Percentiles rank a stretch among this genome's conserved stretches.
These are phyloP conservation scores for Pogonophryne albipinna DNA, from an alignment of 2,797 vertebrate genomes.

Conservation along the genomic window DNA sequence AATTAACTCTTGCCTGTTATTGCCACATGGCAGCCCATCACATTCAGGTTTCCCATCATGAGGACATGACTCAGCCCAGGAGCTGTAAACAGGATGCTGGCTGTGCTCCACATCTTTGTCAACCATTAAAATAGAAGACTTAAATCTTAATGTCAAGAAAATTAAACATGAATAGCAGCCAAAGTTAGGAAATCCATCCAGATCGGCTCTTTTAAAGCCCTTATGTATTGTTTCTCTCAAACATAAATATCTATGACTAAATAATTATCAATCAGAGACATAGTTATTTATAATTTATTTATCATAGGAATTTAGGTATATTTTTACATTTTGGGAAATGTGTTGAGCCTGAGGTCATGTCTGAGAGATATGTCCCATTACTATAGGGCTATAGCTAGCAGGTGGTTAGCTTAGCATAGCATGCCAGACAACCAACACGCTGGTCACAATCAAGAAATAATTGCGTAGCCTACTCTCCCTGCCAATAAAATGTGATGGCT, in stretches of 20 bases:
- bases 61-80: conserved; percentile 6
- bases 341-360: background rate
- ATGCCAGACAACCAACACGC: no score
- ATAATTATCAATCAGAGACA: conserved; percentile 1
- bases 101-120: background rate
- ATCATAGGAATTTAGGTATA: background rate
- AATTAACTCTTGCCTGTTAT: background rate
- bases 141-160: background rate
- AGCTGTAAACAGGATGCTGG: background rate
- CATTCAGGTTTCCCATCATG: conserved; percentile 6
- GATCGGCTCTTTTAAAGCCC: background rate
- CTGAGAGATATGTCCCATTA: background rate
- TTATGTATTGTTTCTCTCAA: background rate
- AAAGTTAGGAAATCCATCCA: background rate
- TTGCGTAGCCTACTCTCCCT: no score
- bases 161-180: background rate
- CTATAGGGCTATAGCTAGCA: background rate
- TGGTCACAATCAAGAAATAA: no score
- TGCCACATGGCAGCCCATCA: background rate
- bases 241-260: background rate
- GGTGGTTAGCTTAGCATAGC: background rate
- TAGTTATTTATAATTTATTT: background rate
- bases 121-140: background rate
- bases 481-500: no score
- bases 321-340: background rate